Conservation (phyloP, 2,888 invertebrate species). For the Limenitis camilla region DNA sequence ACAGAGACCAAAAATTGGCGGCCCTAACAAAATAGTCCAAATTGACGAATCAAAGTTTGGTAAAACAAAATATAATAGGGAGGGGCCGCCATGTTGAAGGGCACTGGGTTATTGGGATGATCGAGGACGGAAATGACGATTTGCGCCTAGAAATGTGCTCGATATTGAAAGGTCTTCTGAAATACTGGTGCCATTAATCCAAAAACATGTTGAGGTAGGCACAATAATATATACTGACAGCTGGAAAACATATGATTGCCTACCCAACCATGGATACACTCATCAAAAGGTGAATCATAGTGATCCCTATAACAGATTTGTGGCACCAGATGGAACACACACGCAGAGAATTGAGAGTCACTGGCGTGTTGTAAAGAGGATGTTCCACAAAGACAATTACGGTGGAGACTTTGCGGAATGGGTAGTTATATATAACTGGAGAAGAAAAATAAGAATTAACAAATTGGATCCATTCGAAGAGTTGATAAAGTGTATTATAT, state of each 20-base stretch:
- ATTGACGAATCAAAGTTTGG: slow-evolving; percentile 26
- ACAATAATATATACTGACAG: too few relatives aligned
- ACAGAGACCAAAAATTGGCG: slow-evolving; percentile 19
- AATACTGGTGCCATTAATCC: background rate
- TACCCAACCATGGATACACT: background rate
- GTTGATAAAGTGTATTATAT: background rate
- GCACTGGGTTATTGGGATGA: background rate
- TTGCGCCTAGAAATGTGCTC: background rate
- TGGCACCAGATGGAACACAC: background rate
- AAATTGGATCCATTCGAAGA: background rate
- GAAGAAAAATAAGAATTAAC: background rate
- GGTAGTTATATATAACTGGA: background rate
- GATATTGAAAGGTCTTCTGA: background rate
- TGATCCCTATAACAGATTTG: background rate
- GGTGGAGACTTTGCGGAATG: background rate
- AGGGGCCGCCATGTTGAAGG: too few relatives aligned
- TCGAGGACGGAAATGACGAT: background rate
- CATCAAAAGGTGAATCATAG: background rate
- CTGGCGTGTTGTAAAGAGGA: background rate
- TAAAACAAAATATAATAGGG: slow-evolving; percentile 20
- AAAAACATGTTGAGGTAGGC: background rate
- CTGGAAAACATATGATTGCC: background rate
- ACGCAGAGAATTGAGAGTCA: background rate
- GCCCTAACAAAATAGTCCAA: slow-evolving; percentile 24
- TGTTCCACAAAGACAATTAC: background rate